Evolutionary conservation across 1,140 invertebrate species (phyloP).

Genomic region (Globodera ellingtonae): DNA sequence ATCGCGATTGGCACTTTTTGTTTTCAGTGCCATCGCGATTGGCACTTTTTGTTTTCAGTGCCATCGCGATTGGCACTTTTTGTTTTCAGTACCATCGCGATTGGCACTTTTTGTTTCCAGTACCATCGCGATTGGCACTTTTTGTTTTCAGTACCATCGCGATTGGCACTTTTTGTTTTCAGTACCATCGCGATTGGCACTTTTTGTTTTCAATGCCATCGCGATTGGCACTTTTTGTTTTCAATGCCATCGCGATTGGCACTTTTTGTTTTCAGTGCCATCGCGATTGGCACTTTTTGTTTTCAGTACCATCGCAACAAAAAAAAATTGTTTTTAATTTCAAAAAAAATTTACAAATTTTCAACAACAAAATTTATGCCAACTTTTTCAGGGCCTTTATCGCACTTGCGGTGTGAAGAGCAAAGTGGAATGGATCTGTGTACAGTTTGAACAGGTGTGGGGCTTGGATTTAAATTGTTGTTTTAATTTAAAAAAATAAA

Average conservation of each 20-base stretch:
- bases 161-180: neutral
- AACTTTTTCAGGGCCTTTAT: conserved; percentile 58
- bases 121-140: neutral
- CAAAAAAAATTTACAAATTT: conserved; percentile 25
- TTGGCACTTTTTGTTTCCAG: neutral
- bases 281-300: neutral
- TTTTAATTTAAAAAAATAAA: neutral
- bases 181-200: neutral
- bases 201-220: neutral
- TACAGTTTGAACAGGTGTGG: conserved; percentile 54
- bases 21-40: neutral
- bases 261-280: neutral
- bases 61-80: neutral
- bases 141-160: neutral
- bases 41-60: neutral
- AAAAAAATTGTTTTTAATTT: neutral
- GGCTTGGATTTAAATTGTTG: neutral
- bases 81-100: neutral
- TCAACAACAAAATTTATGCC: neutral
- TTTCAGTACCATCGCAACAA: neutral
- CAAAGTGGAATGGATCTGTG: conserved; percentile 64
- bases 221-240: neutral
- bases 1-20: neutral
- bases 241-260: neutral
- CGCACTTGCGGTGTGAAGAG: conserved; percentile 65